Evolutionary conservation across 2,113 vertebrate genomes (phyloP), one percentile per base, ranked within the genome.

Genomic region (Ochotona princeps): DNA sequence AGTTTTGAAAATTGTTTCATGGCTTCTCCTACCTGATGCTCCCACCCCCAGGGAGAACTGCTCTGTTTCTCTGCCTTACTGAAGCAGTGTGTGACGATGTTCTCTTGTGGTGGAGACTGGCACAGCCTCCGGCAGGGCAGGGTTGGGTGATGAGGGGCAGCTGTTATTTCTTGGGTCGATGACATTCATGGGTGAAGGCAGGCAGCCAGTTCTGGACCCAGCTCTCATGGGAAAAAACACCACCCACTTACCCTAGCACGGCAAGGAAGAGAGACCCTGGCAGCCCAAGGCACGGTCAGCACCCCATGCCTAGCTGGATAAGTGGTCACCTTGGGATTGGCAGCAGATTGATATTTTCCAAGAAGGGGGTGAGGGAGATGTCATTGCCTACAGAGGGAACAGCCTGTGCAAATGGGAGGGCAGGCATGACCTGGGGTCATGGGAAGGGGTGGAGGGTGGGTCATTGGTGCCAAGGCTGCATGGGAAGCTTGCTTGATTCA

Each of bases 101-200:
- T 83, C 26, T 1, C 65, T 57, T 60, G 49, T n/a, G 78, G 13
- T 6, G 26, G 32, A 13, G 8, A 13, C 18, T 14, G 11, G 47
- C 13, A 25, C 23, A 75, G 78, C 49, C 13, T 26, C 32, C 18
- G 13, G 47, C 65, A 74, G 72, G 51, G 61, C 83, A 51, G 60
- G n/a, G n/a, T 28, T 23, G 32, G 26, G 49, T 0, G 23, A 0
- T 0, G 0, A 80, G 49, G 18, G 12, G 35, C 65, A 47, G 12
- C 61, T 1, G 5, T 2, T 1, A 17, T 21, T 47, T 54, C 23
- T 74, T 67, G 2, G 1, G 9, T 23, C n/a, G 2, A 0, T 10
- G 32, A 49, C 17, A 20, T 54, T 49, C 47, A 35, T 14, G 54
- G 18, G 17, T 26, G 63, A 49, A n/a, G 12, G 11, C 23, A 60